phyloP scores from a whole-genome alignment of 1,140 invertebrate genomes.

The Drosophila nigromelanica region DNA sequence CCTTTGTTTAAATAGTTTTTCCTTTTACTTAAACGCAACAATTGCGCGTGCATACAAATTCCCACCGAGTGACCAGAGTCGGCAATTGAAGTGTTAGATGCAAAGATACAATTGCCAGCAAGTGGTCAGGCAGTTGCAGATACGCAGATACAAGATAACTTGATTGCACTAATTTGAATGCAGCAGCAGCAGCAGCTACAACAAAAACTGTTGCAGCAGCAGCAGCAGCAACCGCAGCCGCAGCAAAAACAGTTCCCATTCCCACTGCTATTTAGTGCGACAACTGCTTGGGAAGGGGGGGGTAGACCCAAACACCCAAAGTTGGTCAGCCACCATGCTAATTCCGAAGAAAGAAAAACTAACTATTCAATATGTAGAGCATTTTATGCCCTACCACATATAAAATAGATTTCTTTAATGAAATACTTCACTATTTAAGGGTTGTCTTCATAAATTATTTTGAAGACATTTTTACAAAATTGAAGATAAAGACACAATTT shows the following conservation, averaged over 20 bases:
- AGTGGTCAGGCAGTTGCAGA: constrained; percentile 62
- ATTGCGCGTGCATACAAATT: constrained; percentile 66
- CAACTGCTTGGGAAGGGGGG: constrained; percentile 21
- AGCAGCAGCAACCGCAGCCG: constrained; percentile 13
- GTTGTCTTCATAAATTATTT: too few species aligned
- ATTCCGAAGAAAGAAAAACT: constrained; percentile 22
- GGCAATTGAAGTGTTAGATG: constrained; percentile 79
- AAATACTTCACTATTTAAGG: too few species aligned
- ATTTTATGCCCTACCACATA: neutral
- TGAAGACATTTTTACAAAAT: too few species aligned
- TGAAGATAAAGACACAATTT: too few species aligned
- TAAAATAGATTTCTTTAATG: neutral
- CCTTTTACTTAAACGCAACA: constrained; percentile 53
- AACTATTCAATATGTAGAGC: neutral
- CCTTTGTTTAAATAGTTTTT: constrained; percentile 82
- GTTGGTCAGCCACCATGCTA: constrained; percentile 17
- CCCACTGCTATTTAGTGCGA: constrained; percentile 52
- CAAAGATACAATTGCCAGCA: constrained; percentile 79
- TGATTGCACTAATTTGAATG: constrained; percentile 82
- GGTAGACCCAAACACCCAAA: constrained; percentile 36
- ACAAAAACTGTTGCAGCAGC: constrained; percentile 51
- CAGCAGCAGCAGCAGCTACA: constrained; percentile 34
- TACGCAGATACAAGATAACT: constrained; percentile 78
- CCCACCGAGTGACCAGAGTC: constrained; percentile 55
- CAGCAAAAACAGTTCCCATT: constrained; percentile 62